Evolutionary conservation across 30 jellyfish, hydroid and myxozoan genomes (phyloP), one percentile per base, ranked within the genome.

Genomic region (Cassiopea andromeda): DNA sequence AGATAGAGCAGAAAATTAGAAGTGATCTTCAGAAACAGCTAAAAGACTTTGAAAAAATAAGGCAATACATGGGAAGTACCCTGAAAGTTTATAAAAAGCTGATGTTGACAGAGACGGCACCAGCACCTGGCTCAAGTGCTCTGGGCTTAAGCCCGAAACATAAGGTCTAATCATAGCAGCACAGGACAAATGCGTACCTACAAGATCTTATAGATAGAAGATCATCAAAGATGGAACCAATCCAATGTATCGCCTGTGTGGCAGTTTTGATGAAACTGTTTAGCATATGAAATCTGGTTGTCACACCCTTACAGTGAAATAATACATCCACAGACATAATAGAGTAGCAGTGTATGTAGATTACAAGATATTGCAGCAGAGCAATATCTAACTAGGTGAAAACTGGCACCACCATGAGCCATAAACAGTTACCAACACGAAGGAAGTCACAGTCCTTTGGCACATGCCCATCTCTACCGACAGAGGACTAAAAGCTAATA

Each of bases 401-500:
- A 27, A 27, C 38, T 27, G 38, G 38, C 38, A 27, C 38, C 38
- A 27, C 0, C 38, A 27, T 27, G 38, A 27, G 38, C 38, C 38
- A 27, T 0, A 27, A 27, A 27, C 38, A 27, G 38, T 27, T 27
- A 27, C 38, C 38, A 27, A 27, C 38, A 27, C 38, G 38, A 27
- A 27, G 0, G 38, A 27, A 27, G 38, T 27, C 38, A 27, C 38
- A 27, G 38, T 27, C 64, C 60, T 73, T 6, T 73, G 83, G 83
- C 60, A 44, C 58, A 73, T 73, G 58, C 49, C 59, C 6, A 54
- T 73, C 59, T 0, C 43, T 1, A 73, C 83, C 7, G 60, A 73
- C 19, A 73, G 50, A 73, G 83, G 38, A 54, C 47, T 73, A 73
- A 73, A 73, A 38, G 83, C 59, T 73, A 73, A 19, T 5, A 73